Base-by-base conservation (phyloP, 2,888 invertebrate species). In the Mythimna pallens region DNA sequence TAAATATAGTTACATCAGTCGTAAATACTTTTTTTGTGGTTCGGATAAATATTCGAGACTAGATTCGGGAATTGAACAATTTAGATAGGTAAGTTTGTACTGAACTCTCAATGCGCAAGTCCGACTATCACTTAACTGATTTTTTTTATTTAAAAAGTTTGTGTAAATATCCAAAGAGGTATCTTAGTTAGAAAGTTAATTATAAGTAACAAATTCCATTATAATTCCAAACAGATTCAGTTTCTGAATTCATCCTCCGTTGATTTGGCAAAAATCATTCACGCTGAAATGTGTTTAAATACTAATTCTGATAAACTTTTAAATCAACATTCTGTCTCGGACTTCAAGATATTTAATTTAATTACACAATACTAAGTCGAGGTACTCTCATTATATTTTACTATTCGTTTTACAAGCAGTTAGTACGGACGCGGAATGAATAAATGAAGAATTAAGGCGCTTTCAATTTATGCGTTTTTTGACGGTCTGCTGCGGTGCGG, bases 381-480 rank as follows among this genome's bases (percentile, higher is more conserved):
- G 2, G 30, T 54, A 69, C 64, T 61, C 6, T 22, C 22, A 57
- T 57, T 73, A 70, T 47, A 22, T 25, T 67, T 61, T 47, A 22
- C 25, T 67, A 57, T 65, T 66, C 30, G 20, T 70, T 80, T 79
- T 70, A 72, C 58, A 63, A 77, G 70, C 65, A 25, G 76, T 10
- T 65, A 75, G 74, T 73, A 65, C 71, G 63, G 61, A 65, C 69
- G 59, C 34, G 71, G 73, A 75, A 65, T 70, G 59, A 68, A 76
- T 59, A 47, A 59, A 12, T 20, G 8, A 20, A 17, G 30, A 9
- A 20, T 9, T 55, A 55, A 3, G 25, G 25, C 25, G 25, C 25
- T 25, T 25, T 25, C 25, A 25, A 25, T 25, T 25, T 25, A 25
- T 25, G 25, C 25, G 25, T 1, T 25, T 25, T 25, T 25, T 25